phyloP scores from a whole-genome alignment of 1,140 invertebrate species.

The Zeugodacus cucurbitae region DNA sequence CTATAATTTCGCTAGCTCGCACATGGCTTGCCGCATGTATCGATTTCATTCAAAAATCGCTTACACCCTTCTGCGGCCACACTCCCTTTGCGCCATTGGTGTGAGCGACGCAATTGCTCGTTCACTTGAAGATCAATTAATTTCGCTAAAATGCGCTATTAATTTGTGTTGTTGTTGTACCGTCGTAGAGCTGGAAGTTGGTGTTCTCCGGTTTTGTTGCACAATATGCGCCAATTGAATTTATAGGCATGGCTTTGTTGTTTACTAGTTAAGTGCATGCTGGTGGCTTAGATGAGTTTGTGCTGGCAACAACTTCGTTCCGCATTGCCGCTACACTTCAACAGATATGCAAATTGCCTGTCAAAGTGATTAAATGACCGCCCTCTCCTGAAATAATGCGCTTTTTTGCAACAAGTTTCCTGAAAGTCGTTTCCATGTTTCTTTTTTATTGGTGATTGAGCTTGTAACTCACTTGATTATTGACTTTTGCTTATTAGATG shows the following conservation, averaged over 20 bases:
- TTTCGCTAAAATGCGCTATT: slow-evolving; percentile 40
- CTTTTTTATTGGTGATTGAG: neutral
- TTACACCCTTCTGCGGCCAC: neutral
- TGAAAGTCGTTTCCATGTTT: neutral
- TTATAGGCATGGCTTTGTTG: neutral
- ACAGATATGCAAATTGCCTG: slow-evolving; percentile 36
- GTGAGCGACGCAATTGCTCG: neutral
- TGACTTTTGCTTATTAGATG: neutral
- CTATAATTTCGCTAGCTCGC: neutral
- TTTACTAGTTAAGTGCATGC: neutral
- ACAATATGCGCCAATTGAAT: slow-evolving; percentile 34
- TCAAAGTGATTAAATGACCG: slow-evolving; percentile 34
- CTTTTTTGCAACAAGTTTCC: neutral
- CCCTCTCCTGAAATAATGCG: neutral
- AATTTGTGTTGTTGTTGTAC: slow-evolving; percentile 20
- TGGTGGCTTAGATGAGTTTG: neutral
- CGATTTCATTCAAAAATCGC: slow-evolving; percentile 27
- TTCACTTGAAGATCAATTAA: slow-evolving; percentile 41
- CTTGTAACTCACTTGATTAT: neutral
- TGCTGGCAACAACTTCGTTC: neutral
- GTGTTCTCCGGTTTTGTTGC: neutral
- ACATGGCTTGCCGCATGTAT: neutral
- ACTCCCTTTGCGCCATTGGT: neutral
- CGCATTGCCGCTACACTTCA: neutral
- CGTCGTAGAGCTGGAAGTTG: neutral